A percentile compares a stretch with the other conserved stretches of the same genome.
phyloP scores from a whole-genome alignment of 2,797 vertebrate species.

The Sebastes iracundus region DNA sequence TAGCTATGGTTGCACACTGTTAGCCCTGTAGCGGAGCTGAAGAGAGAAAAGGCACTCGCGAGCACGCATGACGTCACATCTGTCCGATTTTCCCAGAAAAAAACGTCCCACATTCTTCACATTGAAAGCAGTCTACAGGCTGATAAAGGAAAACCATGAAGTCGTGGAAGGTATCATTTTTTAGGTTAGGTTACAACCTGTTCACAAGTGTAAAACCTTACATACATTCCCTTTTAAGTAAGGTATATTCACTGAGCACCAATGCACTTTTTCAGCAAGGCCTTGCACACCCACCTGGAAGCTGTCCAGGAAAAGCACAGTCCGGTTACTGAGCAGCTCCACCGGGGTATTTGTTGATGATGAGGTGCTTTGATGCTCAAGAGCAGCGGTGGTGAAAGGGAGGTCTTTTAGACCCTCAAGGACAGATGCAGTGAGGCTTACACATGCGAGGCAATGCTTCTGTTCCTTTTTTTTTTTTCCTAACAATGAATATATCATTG shows the following conservation, averaged over 20 bases:
- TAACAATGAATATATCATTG: background rate
- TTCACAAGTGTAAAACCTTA: too few relatives aligned
- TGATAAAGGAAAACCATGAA: too few relatives aligned
- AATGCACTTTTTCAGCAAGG: background rate
- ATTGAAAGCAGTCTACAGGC: too few relatives aligned
- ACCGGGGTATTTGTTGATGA: background rate
- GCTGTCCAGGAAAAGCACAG: background rate
- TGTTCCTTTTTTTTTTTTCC: background rate
- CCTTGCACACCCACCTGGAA: background rate
- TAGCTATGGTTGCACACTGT: too few relatives aligned
- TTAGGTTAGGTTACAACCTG: too few relatives aligned
- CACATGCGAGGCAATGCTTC: background rate
- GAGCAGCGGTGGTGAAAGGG: background rate
- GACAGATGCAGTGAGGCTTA: background rate
- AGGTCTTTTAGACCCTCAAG: background rate
- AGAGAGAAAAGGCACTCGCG: accelerated
- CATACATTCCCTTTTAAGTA: background rate
- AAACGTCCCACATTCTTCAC: too few relatives aligned
- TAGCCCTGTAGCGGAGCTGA: too few relatives aligned
- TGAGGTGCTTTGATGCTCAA: background rate
- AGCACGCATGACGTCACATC: too few relatives aligned
- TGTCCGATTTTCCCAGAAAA: too few relatives aligned
- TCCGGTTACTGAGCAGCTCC: background rate
- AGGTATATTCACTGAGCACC: background rate
- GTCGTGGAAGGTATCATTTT: accelerated